Evolutionary conservation across 2,797 vertebrate genomes (phyloP).

Genomic region (Danio jaintianensis): DNA sequence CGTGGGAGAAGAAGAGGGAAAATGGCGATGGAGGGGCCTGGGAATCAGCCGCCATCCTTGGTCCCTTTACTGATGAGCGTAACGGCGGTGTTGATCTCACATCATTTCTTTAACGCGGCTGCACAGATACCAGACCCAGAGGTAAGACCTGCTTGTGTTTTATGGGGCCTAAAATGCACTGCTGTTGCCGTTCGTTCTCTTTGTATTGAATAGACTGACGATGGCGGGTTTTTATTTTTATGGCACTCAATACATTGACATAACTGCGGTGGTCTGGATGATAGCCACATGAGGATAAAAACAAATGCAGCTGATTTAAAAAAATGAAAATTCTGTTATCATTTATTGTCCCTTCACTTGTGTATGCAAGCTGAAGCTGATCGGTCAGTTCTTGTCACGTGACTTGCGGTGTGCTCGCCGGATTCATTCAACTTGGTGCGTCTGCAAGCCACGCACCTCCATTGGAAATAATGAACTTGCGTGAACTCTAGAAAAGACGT

Average conservation of each 20-base stretch:
- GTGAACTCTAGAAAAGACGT: too few species aligned
- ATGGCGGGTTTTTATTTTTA: slow-evolving; percentile 12
- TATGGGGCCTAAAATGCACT: slow-evolving; percentile 49
- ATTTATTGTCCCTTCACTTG: too few species aligned
- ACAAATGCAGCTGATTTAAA: not conserved
- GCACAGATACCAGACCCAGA: slow-evolving; percentile 82
- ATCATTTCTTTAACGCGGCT: slow-evolving; percentile 74
- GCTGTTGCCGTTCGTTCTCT: not conserved
- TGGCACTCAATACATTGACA: slow-evolving; percentile 1
- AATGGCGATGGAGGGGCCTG: slow-evolving; percentile 75
- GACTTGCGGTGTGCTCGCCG: too few species aligned
- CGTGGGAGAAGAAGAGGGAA: slow-evolving; percentile 63
- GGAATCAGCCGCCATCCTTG: slow-evolving; percentile 62
- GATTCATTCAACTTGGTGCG: too few species aligned
- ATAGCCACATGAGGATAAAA: not conserved
- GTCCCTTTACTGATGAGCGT: slow-evolving; percentile 69
- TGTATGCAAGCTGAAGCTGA: too few species aligned
- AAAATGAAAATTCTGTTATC: too few species aligned
- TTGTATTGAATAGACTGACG: slow-evolving; percentile 5
- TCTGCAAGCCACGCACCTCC: too few species aligned
- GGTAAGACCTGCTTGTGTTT: slow-evolving; percentile 73
- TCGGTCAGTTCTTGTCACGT: too few species aligned
- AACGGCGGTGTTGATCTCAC: slow-evolving; percentile 75
- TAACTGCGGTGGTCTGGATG: not conserved
- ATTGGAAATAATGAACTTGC: too few species aligned